phyloP scores from a whole-genome alignment of 2,113 vertebrate genomes.

The Leiothrix lutea region DNA sequence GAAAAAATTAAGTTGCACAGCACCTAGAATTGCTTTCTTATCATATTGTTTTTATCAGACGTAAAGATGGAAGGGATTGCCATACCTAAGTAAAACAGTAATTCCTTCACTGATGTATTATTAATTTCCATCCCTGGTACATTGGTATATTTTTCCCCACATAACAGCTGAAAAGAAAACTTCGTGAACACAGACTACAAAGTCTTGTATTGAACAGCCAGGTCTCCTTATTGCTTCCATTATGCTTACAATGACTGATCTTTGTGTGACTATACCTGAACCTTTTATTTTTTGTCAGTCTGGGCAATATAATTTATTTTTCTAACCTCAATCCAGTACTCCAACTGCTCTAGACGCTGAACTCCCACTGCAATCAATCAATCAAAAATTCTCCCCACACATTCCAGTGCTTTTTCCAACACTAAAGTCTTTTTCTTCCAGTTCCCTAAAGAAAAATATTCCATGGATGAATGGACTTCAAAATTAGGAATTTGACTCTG shows the following conservation, averaged over 20 bases:
- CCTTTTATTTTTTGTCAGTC: neutral
- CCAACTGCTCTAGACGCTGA: neutral
- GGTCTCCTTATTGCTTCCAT: neutral
- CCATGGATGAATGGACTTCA: neutral
- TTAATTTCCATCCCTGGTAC: neutral
- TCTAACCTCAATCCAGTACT: neutral
- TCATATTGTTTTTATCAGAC: neutral
- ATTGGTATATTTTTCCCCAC: neutral
- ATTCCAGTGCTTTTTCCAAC: neutral
- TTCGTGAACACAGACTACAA: neutral
- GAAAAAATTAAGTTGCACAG: neutral
- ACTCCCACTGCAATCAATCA: neutral
- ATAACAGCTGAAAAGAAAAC: neutral
- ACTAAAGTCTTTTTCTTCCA: neutral
- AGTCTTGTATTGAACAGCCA: neutral
- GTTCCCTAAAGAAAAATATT: neutral
- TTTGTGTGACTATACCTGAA: neutral
- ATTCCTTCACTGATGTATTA: neutral
- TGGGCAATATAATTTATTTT: neutral
- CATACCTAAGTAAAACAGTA: neutral
- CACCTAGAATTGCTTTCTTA: neutral
- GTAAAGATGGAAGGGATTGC: neutral
- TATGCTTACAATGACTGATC: neutral
- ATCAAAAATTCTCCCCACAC: constrained; percentile 2
- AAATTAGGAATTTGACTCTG: neutral